phyloP scores from a whole-genome alignment of 2,888 invertebrate species.

The Encarsia formosa region DNA sequence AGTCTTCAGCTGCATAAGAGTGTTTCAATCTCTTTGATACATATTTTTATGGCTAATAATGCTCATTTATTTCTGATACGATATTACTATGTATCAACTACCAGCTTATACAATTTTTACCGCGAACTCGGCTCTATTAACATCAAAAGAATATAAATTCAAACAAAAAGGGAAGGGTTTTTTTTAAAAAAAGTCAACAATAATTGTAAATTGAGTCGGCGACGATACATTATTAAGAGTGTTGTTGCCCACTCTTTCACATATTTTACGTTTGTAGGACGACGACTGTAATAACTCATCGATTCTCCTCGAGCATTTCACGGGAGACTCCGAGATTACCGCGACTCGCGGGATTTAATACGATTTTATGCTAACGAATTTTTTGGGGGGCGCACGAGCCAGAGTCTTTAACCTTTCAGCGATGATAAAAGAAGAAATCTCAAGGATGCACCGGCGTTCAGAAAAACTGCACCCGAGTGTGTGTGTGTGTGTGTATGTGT shows the following conservation, averaged over 20 bases:
- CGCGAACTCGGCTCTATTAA: not conserved
- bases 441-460: constrained; percentile 3
- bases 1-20: not conserved
- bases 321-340: not conserved
- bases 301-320: not conserved
- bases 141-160: constrained; percentile 24
- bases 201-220: not conserved
- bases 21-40: not conserved
- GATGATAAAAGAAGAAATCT: constrained; percentile 15
- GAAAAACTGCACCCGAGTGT: not conserved
- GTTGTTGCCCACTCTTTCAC: too few relatives aligned
- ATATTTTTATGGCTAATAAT: constrained; percentile 3
- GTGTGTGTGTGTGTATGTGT: too few relatives aligned
- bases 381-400: too few relatives aligned
- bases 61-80: constrained; percentile 11
- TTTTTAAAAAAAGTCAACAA: not conserved
- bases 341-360: too few relatives aligned
- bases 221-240: too few relatives aligned
- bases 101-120: not conserved
- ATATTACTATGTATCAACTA: not conserved
- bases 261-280: too few relatives aligned
- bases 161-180: constrained; percentile 2
- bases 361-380: too few relatives aligned
- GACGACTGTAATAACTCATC: not conserved
- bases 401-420: too few relatives aligned